Conservation (phyloP, 2,797 vertebrate species). For the Mionectes olivaceus region DNA sequence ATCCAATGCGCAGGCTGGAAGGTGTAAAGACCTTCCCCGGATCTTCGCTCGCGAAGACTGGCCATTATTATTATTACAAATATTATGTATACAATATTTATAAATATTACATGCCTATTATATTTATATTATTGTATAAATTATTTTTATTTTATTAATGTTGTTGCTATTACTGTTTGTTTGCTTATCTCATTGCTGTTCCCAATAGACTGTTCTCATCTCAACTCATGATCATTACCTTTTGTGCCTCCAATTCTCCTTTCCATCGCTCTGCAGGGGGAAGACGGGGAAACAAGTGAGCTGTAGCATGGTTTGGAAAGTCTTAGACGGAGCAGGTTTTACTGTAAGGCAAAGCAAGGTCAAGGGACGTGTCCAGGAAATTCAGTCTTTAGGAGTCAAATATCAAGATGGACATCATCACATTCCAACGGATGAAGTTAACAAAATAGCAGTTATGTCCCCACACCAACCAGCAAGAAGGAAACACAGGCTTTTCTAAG, state of each 20-base stretch:
- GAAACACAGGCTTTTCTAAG: neutral
- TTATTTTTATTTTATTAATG: neutral
- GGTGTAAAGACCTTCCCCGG: no score
- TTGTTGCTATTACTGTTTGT: neutral
- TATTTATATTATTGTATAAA: no score
- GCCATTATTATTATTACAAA: no score
- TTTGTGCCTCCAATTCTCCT: neutral
- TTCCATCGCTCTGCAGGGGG: neutral
- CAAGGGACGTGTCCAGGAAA: neutral
- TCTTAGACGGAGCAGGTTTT: neutral
- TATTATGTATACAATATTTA: no score
- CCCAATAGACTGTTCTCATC: neutral
- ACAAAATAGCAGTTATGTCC: neutral
- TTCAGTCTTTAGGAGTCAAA: neutral
- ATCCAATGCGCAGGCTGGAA: no score
- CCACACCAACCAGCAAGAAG: neutral
- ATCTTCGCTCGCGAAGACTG: no score
- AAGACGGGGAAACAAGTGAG: fast-evolving
- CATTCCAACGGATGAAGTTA: fast-evolving
- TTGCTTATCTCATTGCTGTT: neutral
- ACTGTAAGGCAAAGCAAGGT: neutral
- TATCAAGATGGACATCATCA: no score
- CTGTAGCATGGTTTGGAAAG: neutral
- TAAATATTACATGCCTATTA: no score
- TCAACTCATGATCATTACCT: neutral